These are phyloP conservation scores for Phallusia fumigata DNA, from an alignment of 23 tunicate genomes.

Conservation along the genomic window DNA sequence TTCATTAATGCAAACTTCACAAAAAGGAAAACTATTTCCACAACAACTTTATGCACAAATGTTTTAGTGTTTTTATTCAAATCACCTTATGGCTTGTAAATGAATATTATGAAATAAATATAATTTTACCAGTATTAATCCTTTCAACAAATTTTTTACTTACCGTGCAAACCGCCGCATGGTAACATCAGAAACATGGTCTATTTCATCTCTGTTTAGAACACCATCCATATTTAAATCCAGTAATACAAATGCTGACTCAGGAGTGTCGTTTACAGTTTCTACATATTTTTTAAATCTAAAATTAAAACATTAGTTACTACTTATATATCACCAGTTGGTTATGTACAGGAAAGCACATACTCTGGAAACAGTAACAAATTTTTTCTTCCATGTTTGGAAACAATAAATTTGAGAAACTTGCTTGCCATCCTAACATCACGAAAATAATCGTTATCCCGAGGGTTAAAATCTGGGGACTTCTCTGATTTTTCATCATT, in stretches of 20 bases:
- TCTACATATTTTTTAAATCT: conserved; percentile 38
- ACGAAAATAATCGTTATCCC: conserved; percentile 16
- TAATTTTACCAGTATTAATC: too few species aligned
- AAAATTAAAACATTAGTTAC: background rate
- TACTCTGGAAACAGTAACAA: conserved; percentile 25
- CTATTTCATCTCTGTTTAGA: conserved; percentile 38
- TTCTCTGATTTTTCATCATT: conserved; percentile 14
- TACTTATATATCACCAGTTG: background rate
- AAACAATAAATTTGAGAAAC: conserved; percentile 34
- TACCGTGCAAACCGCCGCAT: conserved; percentile 40
- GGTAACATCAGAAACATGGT: conserved; percentile 7
- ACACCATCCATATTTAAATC: conserved; percentile 67
- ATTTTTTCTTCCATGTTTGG: conserved; percentile 23
- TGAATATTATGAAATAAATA: too few species aligned
- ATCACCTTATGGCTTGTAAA: too few species aligned
- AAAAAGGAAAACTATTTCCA: too few species aligned
- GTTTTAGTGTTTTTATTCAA: too few species aligned
- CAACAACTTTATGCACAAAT: too few species aligned
- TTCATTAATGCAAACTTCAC: too few species aligned
- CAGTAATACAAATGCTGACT: conserved; percentile 45
- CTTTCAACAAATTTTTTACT: background rate
- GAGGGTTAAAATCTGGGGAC: conserved; percentile 20
- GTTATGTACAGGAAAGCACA: background rate
- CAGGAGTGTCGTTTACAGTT: conserved; percentile 15
- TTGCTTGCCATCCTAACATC: conserved; percentile 11